Base-by-base conservation (phyloP, 2,113 vertebrate genomes). In the Mionectes macconnelli region DNA sequence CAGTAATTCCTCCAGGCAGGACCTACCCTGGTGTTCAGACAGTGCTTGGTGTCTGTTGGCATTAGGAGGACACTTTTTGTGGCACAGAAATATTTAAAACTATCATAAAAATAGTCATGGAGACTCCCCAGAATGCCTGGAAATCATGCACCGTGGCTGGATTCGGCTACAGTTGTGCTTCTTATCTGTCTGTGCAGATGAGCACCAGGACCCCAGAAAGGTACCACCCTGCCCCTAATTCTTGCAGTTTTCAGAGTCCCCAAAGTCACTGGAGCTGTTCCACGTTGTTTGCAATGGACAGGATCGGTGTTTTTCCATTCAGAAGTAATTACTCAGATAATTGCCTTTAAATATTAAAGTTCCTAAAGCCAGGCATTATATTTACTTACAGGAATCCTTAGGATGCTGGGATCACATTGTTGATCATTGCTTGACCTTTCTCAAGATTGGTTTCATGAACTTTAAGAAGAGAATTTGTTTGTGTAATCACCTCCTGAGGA, bases 381-480 rank as follows among this genome's bases (percentile, higher is more conserved):
- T 93, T 89, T 95, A 57, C 80, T 89, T 79, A 87, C 85, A 89
- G 91, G 75, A 94, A 97, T 97, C 85, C 68, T 95, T 86, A 77
- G 82, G 87, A 96, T 0, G 3, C 53, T 72, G 47, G 76, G 79
- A 96, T 96, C 91, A 94, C 60, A 35, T 70, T 95, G 91, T 39
- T 95, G 96, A 86, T 96, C 92, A 62, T 64, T 72, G 39, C 28
- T 79, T 96, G 96, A 97, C 95, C 97, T 97, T 96, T 97, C 95
- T 93, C 75, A 94, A 96, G 89, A 96, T 97, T 97, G 95, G 87
- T 96, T 97, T 97, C 93, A 95, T 93, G 96, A 96, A 97, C 94
- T 96, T 95, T 97, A 85, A 93, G 84, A 95, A 66, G 82, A 88
- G 94, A 96, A 96, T 97, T 96, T 97, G 88, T 96, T 96, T 96